These are phyloP conservation scores for Agrypnia vestita DNA, from an alignment of 1,140 invertebrate species.

Conservation along the genomic window DNA sequence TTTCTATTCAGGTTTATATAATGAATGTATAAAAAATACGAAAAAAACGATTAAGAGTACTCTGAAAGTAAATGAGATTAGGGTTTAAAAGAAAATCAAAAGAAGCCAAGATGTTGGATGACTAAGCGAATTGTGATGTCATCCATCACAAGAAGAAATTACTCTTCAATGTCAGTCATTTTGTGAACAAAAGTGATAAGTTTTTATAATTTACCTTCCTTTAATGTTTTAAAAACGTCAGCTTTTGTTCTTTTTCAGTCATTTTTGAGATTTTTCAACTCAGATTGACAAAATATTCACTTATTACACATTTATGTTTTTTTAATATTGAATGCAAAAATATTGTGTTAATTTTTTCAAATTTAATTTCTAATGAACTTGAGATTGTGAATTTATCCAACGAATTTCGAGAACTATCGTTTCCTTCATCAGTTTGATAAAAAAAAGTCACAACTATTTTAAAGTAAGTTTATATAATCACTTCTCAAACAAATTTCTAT, in stretches of 20 bases:
- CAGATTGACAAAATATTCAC: too few species aligned
- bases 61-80: constrained; percentile 14
- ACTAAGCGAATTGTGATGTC: constrained; percentile 37
- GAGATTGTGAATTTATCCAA: too few species aligned
- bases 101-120: background rate
- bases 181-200: constrained; percentile 3
- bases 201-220: constrained; percentile 10
- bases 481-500: too few species aligned
- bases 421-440: too few species aligned
- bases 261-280: background rate
- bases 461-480: too few species aligned
- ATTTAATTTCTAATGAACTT: too few species aligned
- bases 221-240: background rate
- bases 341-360: too few species aligned
- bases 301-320: too few species aligned
- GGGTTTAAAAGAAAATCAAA: background rate
- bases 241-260: background rate
- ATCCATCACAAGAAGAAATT: constrained; percentile 21
- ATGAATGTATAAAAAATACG: background rate
- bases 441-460: too few species aligned
- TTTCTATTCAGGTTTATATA: too few species aligned
- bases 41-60: background rate
- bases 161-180: constrained; percentile 28
- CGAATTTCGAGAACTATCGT: too few species aligned
- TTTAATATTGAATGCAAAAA: too few species aligned